phyloP scores from a whole-genome alignment of 2,888 invertebrate species.

The Rotaria socialis region DNA sequence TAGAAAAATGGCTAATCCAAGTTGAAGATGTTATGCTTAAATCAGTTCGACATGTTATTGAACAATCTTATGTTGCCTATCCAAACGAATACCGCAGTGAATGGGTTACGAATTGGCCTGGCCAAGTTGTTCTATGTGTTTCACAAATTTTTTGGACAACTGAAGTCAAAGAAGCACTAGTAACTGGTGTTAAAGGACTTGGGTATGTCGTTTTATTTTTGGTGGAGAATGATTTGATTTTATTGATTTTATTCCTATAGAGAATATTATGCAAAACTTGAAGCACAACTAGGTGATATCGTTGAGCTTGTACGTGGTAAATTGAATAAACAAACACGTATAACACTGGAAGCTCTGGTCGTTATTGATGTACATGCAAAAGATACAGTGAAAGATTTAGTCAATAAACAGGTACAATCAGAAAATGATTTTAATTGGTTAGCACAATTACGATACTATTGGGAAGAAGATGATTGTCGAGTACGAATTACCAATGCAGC shows the following conservation, averaged over 20 bases:
- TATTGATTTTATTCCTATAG: not conserved
- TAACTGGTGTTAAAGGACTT: constrained; percentile 64
- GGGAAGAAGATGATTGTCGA: constrained; percentile 64
- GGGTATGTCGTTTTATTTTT: constrained; percentile 48
- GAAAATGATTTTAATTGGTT: constrained; percentile 86
- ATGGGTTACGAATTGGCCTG: constrained; percentile 88
- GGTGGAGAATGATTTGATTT: not conserved
- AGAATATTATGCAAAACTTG: constrained; percentile 64
- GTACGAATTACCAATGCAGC: constrained; percentile 83
- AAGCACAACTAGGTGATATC: constrained; percentile 69
- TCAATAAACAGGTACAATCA: constrained; percentile 60
- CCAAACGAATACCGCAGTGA: constrained; percentile 62
- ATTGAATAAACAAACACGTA: constrained; percentile 77
- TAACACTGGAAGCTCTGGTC: constrained; percentile 81
- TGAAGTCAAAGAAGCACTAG: constrained; percentile 72
- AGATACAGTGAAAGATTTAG: constrained; percentile 71
- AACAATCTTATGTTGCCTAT: constrained; percentile 63
- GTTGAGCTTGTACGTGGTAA: constrained; percentile 76
- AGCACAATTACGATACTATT: constrained; percentile 74
- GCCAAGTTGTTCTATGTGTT: constrained; percentile 76
- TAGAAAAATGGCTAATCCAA: constrained; percentile 77
- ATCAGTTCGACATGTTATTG: constrained; percentile 68
- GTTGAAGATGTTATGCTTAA: constrained; percentile 76
- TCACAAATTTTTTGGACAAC: constrained; percentile 78
- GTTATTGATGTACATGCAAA: constrained; percentile 87